Base-by-base conservation (phyloP, 2,113 vertebrate species). In the Rhagologus leucostigma region DNA sequence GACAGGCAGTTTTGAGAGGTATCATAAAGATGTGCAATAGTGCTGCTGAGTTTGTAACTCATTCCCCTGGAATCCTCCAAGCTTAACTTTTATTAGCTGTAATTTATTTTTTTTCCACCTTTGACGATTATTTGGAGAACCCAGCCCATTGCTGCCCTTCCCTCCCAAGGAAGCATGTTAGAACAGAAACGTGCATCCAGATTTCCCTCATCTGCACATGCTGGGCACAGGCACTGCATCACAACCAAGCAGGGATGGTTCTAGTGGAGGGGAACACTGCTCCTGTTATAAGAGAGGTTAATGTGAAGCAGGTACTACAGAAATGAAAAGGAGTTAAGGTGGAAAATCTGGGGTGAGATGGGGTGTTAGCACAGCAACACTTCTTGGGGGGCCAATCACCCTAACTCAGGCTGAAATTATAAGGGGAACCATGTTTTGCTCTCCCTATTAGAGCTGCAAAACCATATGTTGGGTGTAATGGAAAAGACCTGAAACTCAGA, bases 1-100 rank as follows among this genome's bases (percentile, higher is more conserved):
- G 96, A 97, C 91, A 90, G 89, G 62, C 84, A 22, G 87, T 93
- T 94, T 52, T 76, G 68, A 93, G 84, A 77, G 88, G 81, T 75
- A 96, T 90, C 90, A 86, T 73, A 89, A 92, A 95, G 89, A 84
- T 8, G 7, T 42, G 60, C 84, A 80, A 5, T 19, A 22, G 53
- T 4, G 15, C 41, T 46, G 41, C 88, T 30, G 50, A 33, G 60
- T 77, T 89, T 32, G 35, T 16, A 9, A n/a, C 44, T 84, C 32
- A 12, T 63, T 68, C 50, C 27, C 44, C 86, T 39, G 46, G 80
- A 77, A 92, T 87, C 64, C 90, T 95, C 50, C 62, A 70, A 84
- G 85, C 70, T 89, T 56, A 78, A 95, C 50, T 77, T 92, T 53
- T 37, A 81, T 69, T 75, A 71, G 64, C 75, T 78, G 7, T 27